These are phyloP conservation scores for Melanocharis versteri DNA, from an alignment of 2,113 vertebrate genomes.

Conservation along the genomic window DNA sequence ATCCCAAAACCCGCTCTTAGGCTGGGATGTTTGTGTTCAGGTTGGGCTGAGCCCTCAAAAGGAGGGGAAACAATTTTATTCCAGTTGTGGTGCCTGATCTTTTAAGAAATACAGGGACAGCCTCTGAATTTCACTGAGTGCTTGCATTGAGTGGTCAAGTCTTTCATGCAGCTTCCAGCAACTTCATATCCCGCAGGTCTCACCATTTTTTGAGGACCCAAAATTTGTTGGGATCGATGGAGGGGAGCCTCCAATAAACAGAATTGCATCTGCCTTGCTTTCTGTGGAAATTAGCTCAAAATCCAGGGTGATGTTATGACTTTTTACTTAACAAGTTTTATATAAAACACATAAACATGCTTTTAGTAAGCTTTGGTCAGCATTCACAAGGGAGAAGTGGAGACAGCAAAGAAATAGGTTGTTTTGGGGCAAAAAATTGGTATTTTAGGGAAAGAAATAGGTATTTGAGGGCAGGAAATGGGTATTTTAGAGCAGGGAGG, in stretches of 20 bases:
- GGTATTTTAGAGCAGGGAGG: background rate
- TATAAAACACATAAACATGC: background rate
- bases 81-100: background rate
- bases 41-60: background rate
- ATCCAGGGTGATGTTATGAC: accelerated
- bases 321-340: background rate
- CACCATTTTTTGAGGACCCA: background rate
- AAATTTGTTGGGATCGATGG: background rate
- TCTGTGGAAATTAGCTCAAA: background rate
- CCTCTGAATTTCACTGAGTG: background rate
- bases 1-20: background rate
- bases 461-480: background rate
- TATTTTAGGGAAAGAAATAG: background rate
- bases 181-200: background rate
- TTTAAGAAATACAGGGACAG: background rate
- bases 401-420: background rate
- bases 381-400: background rate
- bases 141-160: background rate
- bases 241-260: no score
- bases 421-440: background rate
- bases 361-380: background rate
- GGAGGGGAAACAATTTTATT: background rate
- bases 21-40: background rate
- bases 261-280: background rate
- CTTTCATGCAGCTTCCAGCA: background rate